A percentile compares a stretch with the other conserved stretches of the same genome.
Conservation (phyloP, 37 sponge, comb jelly and placozoan species). For the Agelas oroides region DNA sequence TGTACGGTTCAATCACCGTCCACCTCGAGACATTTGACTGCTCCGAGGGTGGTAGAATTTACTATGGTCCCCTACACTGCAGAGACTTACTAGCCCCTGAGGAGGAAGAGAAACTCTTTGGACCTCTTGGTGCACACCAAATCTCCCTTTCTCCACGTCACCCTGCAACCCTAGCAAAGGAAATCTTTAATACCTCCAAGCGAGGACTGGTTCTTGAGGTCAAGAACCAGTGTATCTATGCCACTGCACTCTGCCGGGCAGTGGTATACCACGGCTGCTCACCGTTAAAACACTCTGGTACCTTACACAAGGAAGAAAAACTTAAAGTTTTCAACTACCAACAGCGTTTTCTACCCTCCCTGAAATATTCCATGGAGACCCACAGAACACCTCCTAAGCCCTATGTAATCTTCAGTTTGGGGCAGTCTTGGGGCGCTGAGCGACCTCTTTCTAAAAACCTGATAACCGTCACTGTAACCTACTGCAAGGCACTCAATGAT, state of each 20-base stretch:
- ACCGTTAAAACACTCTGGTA: constrained; percentile 34
- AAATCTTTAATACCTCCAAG: constrained; percentile 47
- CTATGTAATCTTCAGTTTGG: constrained; percentile 72
- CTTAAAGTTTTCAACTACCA: constrained; percentile 52
- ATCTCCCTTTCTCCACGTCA: constrained; percentile 65
- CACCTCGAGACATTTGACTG: constrained; percentile 71
- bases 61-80: constrained; percentile 69
- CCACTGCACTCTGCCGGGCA: constrained; percentile 51
- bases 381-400: constrained; percentile 71
- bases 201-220: constrained; percentile 59
- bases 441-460: constrained; percentile 72
- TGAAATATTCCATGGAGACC: constrained; percentile 38
- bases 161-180: constrained; percentile 41
- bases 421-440: constrained; percentile 84
- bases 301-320: constrained; percentile 47
- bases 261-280: constrained; percentile 61
- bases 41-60: constrained; percentile 54
- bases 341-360: constrained; percentile 36
- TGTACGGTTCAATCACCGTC: constrained; percentile 72
- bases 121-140: constrained; percentile 56
- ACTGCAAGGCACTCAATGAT: constrained; percentile 68
- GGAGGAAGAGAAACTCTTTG: constrained; percentile 63
- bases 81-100: constrained; percentile 38
- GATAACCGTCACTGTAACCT: constrained; percentile 66
- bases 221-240: constrained; percentile 38